These are phyloP conservation scores for Penaeus indicus DNA, from an alignment of 1,140 invertebrate species.

Conservation along the genomic window DNA sequence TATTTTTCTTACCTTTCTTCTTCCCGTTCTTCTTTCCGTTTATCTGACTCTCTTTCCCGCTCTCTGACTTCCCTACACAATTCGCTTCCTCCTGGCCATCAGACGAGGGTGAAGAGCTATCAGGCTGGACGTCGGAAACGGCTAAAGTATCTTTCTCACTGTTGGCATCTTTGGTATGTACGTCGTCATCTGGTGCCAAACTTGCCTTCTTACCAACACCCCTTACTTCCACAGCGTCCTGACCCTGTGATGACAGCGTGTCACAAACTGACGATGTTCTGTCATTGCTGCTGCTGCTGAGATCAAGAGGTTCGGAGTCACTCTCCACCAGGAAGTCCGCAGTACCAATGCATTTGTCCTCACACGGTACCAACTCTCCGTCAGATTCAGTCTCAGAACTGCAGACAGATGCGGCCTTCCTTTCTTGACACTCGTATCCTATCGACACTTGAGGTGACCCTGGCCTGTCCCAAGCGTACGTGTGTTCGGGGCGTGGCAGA, in stretches of 20 bases:
- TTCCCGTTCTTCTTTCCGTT: conserved; percentile 49
- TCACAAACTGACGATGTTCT: not conserved
- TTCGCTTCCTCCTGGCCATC: conserved; percentile 21
- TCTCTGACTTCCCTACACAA: conserved; percentile 52
- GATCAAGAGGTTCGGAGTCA: conserved; percentile 33
- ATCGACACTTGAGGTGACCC: conserved; percentile 41
- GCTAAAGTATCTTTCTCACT: not conserved
- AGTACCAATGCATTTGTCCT: conserved; percentile 58
- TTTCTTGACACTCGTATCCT: conserved; percentile 52
- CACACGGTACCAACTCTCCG: conserved; percentile 54
- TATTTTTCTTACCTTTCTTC: conserved; percentile 60
- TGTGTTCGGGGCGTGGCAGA: too few species aligned
- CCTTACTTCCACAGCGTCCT: not conserved
- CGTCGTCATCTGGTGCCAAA: not conserved
- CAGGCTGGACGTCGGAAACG: not conserved
- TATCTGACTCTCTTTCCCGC: conserved; percentile 48
- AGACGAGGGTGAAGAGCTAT: conserved; percentile 37
- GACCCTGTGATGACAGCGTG: not conserved
- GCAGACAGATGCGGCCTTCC: conserved; percentile 23
- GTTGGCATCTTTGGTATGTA: not conserved
- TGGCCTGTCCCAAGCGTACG: not conserved
- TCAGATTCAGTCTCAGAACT: conserved; percentile 57
- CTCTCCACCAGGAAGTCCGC: conserved; percentile 29
- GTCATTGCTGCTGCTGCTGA: conserved; percentile 10
- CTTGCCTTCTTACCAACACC: not conserved